Evolutionary conservation across 2,888 invertebrate genomes (phyloP), one percentile per base, ranked within the genome.

Genomic region (Alentia gelatinosa): DNA sequence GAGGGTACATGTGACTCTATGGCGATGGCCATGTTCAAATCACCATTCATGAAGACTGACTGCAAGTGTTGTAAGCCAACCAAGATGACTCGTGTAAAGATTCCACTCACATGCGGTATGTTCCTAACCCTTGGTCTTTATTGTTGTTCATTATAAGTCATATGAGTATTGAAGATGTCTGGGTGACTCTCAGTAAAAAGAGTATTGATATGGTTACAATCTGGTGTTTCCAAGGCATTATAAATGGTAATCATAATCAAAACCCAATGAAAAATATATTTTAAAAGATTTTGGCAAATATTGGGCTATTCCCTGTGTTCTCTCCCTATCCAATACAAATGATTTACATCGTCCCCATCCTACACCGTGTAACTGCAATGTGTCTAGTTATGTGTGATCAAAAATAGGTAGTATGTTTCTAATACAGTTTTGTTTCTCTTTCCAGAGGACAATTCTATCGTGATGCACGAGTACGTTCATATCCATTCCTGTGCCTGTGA

Each of bases 1-100:
- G 19, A 63, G 63, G 89, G 89, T 37, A 89, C 89, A 23, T 89
- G 89, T 63, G 63, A 30, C 35, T 89, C 89, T 3, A 89, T 23
- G 33, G 89, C 63, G 19, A 35, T 39, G 37, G 89, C 89, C 19
- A 89, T 37, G 9, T 89, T 89, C 63, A 12, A 5, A 19, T 33
- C 89, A 12, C 89, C 89, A 33, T 89, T 30, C 89, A 89, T 89
- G 89, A 63, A 35, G 63, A 89, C 89, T 1, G 89, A 89, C 89
- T 89, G 89, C n/a, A 89, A 89, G 30, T 89, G 89, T 63, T 89
- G 89, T n/a, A 89, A 89, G 63, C 89, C 89, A 35, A 63, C 37
- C 30, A 56, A 30, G 9, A 89, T 89, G 56, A n/a, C 89, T 1
- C 15, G 30, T 9, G 26, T 63, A n/a, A 9, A 33, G 63, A n/a